A percentile compares a stretch with the other conserved stretches of the same genome.
Conservation (phyloP, 2,797 vertebrate species). For the Hemibagrus guttatus region DNA sequence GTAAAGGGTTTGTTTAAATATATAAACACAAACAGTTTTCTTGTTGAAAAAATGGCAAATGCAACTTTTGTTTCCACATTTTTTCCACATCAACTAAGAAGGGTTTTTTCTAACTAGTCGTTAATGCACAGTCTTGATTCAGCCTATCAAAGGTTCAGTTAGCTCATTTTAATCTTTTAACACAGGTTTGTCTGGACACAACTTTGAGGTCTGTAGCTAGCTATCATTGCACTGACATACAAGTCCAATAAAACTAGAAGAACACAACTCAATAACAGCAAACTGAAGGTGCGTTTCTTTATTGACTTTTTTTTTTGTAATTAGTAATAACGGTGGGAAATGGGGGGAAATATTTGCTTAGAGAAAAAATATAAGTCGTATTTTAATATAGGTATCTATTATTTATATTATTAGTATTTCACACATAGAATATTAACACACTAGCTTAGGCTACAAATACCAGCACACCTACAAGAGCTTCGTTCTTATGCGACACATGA, state of each 20-base stretch:
- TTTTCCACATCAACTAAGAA: background rate
- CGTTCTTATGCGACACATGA: background rate
- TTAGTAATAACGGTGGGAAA: background rate
- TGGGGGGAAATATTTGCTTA: too few species aligned
- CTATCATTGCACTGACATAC: conserved; percentile 20
- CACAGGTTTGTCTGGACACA: conserved; percentile 8
- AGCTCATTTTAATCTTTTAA: background rate
- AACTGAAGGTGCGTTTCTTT: background rate
- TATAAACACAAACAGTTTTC: background rate
- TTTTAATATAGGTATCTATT: background rate
- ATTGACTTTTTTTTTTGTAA: background rate
- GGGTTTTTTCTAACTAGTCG: background rate
- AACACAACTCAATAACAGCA: background rate
- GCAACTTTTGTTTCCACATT: background rate
- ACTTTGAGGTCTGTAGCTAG: conserved; percentile 32
- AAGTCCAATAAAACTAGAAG: conserved; percentile 33
- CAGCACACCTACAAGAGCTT: background rate
- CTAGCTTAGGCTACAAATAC: background rate
- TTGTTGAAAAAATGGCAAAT: background rate
- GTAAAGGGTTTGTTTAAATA: too few species aligned
- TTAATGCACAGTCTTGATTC: background rate
- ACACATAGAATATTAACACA: background rate
- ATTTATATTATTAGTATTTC: background rate
- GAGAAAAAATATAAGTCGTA: background rate
- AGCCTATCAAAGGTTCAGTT: background rate